Evolutionary conservation across 2,888 invertebrate species (phyloP).

Genomic region (Idaea biselata): DNA sequence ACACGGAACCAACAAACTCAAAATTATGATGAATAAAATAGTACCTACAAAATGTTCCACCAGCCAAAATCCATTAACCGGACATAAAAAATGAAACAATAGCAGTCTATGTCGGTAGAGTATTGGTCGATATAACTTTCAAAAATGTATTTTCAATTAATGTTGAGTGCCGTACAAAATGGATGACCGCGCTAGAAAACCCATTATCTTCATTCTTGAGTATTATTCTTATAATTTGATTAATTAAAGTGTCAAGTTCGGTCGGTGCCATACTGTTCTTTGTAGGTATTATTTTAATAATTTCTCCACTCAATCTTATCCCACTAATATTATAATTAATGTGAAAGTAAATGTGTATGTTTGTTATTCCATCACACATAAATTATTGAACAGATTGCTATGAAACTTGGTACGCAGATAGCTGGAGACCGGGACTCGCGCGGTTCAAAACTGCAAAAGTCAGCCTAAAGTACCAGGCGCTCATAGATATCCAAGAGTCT

Average conservation of each 20-base stretch:
- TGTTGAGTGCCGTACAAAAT: background rate
- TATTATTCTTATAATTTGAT: background rate
- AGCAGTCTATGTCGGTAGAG: constrained; percentile 3
- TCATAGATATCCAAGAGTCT: too few relatives aligned
- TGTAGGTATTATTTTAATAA: too few relatives aligned
- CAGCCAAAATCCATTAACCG: background rate
- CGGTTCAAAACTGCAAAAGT: too few relatives aligned
- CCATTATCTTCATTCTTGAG: background rate
- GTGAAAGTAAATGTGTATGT: background rate
- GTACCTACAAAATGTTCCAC: background rate
- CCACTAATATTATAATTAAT: too few relatives aligned
- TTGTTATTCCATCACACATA: too few relatives aligned
- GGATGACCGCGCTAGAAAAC: background rate
- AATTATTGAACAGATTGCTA: too few relatives aligned
- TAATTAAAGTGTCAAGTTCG: background rate
- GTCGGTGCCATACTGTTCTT: background rate
- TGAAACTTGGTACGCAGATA: too few relatives aligned
- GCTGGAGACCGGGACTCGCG: too few relatives aligned
- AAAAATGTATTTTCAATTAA: background rate
- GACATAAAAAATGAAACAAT: background rate
- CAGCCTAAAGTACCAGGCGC: too few relatives aligned
- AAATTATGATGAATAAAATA: too few relatives aligned
- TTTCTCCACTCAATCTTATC: too few relatives aligned
- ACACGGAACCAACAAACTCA: too few relatives aligned
- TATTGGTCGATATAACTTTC: constrained; percentile 5